A percentile compares a stretch with the other conserved stretches of the same genome.
phyloP scores from a whole-genome alignment of 2,113 vertebrate genomes.

The chimpanzee (Pan troglodytes) region NHGRI_mPanTro3-v2.1_pri NC_072412.2:52222001-52222500 shows the following conservation, averaged over 20 bases:
- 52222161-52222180: neutral
- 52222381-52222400: conserved; percentile 2
- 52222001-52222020: too few species aligned
- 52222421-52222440: neutral
- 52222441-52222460: neutral
- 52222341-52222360: neutral
- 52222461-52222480: neutral
- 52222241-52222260: neutral
- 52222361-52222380: neutral
- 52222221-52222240: accelerated
- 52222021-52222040: too few species aligned
- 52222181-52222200: neutral
- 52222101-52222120: neutral
- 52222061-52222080: neutral
- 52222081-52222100: accelerated
- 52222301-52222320: neutral
- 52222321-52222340: neutral
- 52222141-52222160: neutral
- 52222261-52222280: neutral
- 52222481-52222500: neutral
- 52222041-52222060: too few species aligned
- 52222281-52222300: neutral
- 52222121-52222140: neutral
- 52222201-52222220: neutral
- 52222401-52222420: neutral